Percentiles rank a stretch among this genome's conserved stretches.
These are phyloP conservation scores for Eubasilissa splendida DNA, from an alignment of 2,888 invertebrate species.

Conservation along the genomic window DNA sequence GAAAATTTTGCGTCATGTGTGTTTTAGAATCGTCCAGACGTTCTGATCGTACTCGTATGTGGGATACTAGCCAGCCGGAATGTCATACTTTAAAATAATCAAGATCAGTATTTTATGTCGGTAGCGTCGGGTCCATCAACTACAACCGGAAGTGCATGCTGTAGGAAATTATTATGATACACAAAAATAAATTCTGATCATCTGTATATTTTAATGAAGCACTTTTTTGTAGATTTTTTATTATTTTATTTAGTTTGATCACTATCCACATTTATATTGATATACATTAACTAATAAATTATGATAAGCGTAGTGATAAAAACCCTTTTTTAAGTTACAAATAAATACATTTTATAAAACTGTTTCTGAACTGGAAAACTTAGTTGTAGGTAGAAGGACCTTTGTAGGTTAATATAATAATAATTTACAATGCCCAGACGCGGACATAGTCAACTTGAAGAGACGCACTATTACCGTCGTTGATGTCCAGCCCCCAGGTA, in stretches of 20 bases:
- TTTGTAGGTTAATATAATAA: no score
- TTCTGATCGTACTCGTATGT: slow-evolving; percentile 67
- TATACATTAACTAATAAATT: neutral
- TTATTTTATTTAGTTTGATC: neutral
- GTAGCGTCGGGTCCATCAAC: neutral
- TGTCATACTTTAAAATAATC: slow-evolving; percentile 67
- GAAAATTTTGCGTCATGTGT: slow-evolving; percentile 74
- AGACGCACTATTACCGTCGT: slow-evolving; percentile 73
- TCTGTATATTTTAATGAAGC: no score
- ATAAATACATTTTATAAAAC: no score
- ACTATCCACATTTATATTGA: no score
- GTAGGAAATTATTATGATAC: no score
- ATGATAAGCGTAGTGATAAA: no score
- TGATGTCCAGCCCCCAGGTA: slow-evolving; percentile 71
- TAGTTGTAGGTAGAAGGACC: no score
- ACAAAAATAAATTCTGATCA: no score
- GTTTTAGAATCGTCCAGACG: slow-evolving; percentile 66
- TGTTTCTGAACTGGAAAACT: no score
- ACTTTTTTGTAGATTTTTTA: no score
- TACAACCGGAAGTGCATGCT: no score
- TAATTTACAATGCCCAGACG: slow-evolving; percentile 74
- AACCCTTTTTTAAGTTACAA: no score
- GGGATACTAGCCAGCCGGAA: slow-evolving; percentile 64
- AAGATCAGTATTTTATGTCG: slow-evolving; percentile 28
- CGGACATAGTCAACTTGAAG: slow-evolving; percentile 79